Base-by-base conservation (phyloP, 2,888 invertebrate species). In the Embidobia sp. region DNA sequence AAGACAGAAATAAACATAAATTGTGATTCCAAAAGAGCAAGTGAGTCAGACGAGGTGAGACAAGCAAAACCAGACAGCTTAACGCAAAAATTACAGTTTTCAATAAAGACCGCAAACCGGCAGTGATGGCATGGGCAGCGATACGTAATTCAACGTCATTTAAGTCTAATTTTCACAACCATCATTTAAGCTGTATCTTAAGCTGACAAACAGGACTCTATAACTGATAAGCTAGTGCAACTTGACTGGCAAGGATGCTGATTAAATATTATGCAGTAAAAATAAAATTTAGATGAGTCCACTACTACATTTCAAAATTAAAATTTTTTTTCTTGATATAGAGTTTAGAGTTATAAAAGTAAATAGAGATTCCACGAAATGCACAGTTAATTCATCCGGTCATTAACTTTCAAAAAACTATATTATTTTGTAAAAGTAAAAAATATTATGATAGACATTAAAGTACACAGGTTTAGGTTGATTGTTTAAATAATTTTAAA, bases 171-270 rank as follows among this genome's bases (percentile, higher is more conserved):
- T 67, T 75, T 35, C 37, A 33, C 55, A 22, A 31, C 63, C 49
- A 69, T 69, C 63, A 69, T 57, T 69, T 48, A 69, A 16, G 16
- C 46, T 63, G 53, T 37, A 42, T 55, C 31, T 49, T 37, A 18
- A 42, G 69, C 57, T 61, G 69, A 75, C 69, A 57, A 69, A 63
- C 75, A 42, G 35, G 75, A 63, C 75, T 53, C 16, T 11, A 10
- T 10, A 51, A 35, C 35, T 35, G 59, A 66, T 66, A 66, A 72
- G 59, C 66, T 8, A 40, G 10, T 29, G 42, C 40, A 63, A 63
- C 61, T 63, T 48, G 72, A 72, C 46, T 72, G 61, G 55, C 63
- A 61, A 72, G 53, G 11, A 44, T 61, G 51, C 11, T 35, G 35
- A 70, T 70, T 16, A 19, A 61, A 66, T 22, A 59, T 42, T 33